Base-by-base conservation (phyloP, 2,797 vertebrate genomes). In the Phoxinus dragarum region DNA sequence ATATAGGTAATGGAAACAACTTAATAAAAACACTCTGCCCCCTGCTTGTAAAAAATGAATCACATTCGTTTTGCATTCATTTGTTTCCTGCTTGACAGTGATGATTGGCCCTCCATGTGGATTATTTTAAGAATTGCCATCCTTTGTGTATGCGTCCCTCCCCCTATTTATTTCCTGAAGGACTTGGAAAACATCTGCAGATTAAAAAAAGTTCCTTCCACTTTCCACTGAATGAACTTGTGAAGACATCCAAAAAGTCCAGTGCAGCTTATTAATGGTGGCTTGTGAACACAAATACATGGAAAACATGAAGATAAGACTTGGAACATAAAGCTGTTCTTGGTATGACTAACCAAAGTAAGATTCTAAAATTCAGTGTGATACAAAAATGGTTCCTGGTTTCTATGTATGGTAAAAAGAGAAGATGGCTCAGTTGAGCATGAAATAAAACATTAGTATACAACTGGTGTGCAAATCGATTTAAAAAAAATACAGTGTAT, bases 1-100 rank as follows among this genome's bases (percentile, higher is more conserved):
- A 61, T 81, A 83, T 49, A 72, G 44, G 82, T 85, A 72, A 82
- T 82, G 73, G 86, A 88, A 85, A 84, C 44, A 76, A 61, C 79
- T 42, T 64, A 84, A 85, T 66, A 69, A 87, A 83, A 82, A 40
- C 66, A 66, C 42, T 19, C 69, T 69, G 38, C 59, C 61, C 81
- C 31, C 72, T 23, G 40, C 78, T 84, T 85, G 76, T 52, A 66
- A 34, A 49, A 85, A 72, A 84, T 80, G 11, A 83, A 66, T 66
- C 31, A 52, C 34, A 0, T 83, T 52, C 34, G 19, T 83, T 82
- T 36, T 66, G 31, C 16, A 19, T 75, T 66, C 42, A 44, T 49
- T 23, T 23, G 71, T 66, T 64, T 74, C 31, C 59, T 47, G 81
- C 71, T 49, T 49, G 56, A 83, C 81, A 66, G 59, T 75, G 81